Conservation (phyloP, 2,113 vertebrate genomes). For the Isichthys henryi region DNA sequence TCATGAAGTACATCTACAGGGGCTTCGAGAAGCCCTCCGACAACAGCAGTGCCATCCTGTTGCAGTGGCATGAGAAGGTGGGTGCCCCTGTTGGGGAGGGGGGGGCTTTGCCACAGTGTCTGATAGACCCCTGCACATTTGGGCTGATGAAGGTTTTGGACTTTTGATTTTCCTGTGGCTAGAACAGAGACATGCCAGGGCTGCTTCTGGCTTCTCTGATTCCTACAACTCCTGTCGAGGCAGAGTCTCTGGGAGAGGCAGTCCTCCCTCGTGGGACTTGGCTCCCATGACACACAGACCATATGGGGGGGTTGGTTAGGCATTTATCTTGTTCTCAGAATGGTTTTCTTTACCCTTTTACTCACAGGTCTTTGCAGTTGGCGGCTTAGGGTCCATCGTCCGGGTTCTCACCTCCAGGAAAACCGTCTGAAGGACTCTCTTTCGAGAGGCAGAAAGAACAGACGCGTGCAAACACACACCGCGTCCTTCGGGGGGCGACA, state of each 20-base stretch:
- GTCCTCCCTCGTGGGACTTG: not conserved
- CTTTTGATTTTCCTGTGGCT: not conserved
- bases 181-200: not conserved
- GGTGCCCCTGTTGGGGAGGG: not conserved
- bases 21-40: conserved; percentile 82
- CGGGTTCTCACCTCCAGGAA: conserved; percentile 81
- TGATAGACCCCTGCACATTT: not conserved
- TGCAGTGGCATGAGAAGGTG: conserved; percentile 89
- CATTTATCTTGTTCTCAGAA: not conserved
- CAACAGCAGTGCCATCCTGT: conserved; percentile 79
- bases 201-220: not conserved
- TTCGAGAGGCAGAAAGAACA: not conserved
- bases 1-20: conserved; percentile 89
- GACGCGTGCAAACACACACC: not conserved
- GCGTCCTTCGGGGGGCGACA: not conserved
- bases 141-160: not conserved
- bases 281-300: not conserved
- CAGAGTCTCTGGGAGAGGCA: not conserved
- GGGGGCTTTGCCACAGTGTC: not conserved
- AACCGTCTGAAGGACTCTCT: conserved; percentile 62
- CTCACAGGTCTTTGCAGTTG: conserved; percentile 70
- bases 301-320: not conserved
- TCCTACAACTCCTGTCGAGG: not conserved
- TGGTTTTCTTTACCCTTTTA: conserved; percentile 36
- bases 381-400: conserved; percentile 76